A percentile compares a stretch with the other conserved stretches of the same genome.
Evolutionary conservation across 2,888 invertebrate genomes (phyloP).

Genomic region (Rotaria magnacalcarata): DNA sequence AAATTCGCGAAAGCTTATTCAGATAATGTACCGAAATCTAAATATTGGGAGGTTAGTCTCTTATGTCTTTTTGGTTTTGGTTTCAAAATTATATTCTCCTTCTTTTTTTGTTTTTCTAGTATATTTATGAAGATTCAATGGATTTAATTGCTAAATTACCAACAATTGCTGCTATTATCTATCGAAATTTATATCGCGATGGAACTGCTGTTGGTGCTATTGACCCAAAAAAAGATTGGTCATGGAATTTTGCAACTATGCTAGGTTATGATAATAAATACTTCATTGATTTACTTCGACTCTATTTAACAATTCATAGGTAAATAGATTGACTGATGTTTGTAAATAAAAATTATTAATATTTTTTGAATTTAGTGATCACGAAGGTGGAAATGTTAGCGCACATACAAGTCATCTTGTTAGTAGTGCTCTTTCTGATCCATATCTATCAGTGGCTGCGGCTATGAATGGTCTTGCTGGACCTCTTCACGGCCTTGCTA

Average conservation of each 20-base stretch:
- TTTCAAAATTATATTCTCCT: slow-evolving; percentile 9
- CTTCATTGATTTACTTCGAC: slow-evolving; percentile 83
- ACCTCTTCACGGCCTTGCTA: slow-evolving; percentile 88
- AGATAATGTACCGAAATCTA: slow-evolving; percentile 77
- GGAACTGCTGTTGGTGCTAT: slow-evolving; percentile 81
- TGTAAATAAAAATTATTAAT: no score
- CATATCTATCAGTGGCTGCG: slow-evolving; percentile 83
- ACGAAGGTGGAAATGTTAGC: slow-evolving; percentile 92
- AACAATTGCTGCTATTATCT: slow-evolving; percentile 85
- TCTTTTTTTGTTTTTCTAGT: slow-evolving; percentile 59
- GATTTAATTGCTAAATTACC: slow-evolving; percentile 88
- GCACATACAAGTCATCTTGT: slow-evolving; percentile 89
- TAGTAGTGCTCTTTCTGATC: slow-evolving; percentile 86
- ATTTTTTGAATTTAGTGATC: slow-evolving; percentile 67
- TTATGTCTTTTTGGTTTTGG: no score
- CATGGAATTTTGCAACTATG: slow-evolving; percentile 80
- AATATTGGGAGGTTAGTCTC: slow-evolving; percentile 73
- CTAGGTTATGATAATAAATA: slow-evolving; percentile 74
- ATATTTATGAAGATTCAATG: slow-evolving; percentile 85
- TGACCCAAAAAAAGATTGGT: slow-evolving; percentile 84
- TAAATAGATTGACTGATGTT: slow-evolving; percentile 49
- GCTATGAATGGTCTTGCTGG: slow-evolving; percentile 90
- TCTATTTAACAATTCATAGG: slow-evolving; percentile 86
- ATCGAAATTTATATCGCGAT: slow-evolving; percentile 75
- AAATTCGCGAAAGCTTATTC: slow-evolving; percentile 83